Evolutionary conservation across 2,888 invertebrate species (phyloP).

Genomic region (Drosophila cracens): DNA sequence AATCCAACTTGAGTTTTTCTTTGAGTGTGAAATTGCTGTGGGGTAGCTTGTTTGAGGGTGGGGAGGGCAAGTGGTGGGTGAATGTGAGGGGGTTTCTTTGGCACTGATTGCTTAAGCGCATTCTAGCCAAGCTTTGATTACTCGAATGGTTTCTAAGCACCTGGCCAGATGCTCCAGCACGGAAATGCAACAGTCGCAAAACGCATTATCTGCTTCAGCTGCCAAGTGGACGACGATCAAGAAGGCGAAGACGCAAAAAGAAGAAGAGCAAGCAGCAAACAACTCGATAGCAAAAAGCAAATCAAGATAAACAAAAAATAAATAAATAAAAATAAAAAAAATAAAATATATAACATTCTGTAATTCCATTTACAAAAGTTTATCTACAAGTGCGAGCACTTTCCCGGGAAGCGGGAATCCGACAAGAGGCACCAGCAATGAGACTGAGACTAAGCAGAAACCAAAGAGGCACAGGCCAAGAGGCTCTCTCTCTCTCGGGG

Average conservation of each 20-base stretch:
- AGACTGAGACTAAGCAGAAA: conserved; percentile 3
- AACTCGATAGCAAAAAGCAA: not conserved
- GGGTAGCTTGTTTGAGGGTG: not conserved
- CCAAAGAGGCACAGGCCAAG: conserved; percentile 28
- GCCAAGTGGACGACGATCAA: conserved; percentile 60
- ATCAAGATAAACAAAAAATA: conserved; percentile 1
- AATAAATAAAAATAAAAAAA: not conserved
- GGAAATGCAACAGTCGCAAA: conserved; percentile 76
- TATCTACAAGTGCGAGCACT: conserved; percentile 69
- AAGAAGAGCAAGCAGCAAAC: conserved; percentile 12
- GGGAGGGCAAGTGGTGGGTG: not conserved
- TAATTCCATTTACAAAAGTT: conserved; percentile 81
- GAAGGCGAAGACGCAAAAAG: conserved; percentile 7
- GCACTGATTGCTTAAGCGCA: conserved; percentile 69
- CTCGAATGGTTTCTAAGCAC: conserved; percentile 75
- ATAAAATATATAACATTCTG: conserved; percentile 54
- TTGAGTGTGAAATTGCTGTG: not conserved
- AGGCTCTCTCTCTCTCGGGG: conserved; percentile 8
- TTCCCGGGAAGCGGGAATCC: conserved; percentile 24
- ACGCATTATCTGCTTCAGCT: conserved; percentile 77
- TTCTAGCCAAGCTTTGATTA: conserved; percentile 74
- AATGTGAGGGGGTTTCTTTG: conserved; percentile 4
- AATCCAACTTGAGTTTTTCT: not conserved
- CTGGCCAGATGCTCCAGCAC: conserved; percentile 48
- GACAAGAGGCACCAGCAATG: conserved; percentile 18